Percentiles rank a stretch among this genome's conserved stretches.
These are phyloP conservation scores for Microchrysa polita DNA, from an alignment of 2,888 invertebrate species.

Conservation along the genomic window DNA sequence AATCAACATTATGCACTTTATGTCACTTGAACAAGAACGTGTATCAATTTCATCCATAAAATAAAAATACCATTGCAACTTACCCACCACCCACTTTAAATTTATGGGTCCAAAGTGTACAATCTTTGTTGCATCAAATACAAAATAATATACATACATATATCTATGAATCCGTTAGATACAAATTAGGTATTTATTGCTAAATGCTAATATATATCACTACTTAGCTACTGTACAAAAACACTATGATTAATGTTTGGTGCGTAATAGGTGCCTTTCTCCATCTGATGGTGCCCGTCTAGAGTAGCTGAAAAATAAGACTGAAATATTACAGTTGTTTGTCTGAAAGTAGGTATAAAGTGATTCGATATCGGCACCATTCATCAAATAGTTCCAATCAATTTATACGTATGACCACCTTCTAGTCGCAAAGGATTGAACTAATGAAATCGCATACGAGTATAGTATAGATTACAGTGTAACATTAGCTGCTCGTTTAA, in stretches of 20 bases:
- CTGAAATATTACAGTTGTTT: constrained; percentile 22
- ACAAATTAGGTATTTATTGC: constrained; percentile 34
- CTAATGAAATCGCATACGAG: constrained; percentile 11
- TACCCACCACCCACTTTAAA: constrained; percentile 17
- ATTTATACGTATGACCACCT: constrained; percentile 2
- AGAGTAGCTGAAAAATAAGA: neutral
- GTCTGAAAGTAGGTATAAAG: constrained; percentile 22
- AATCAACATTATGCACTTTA: no score
- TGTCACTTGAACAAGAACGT: neutral
- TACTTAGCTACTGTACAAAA: constrained; percentile 20
- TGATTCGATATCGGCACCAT: constrained; percentile 36
- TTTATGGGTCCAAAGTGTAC: neutral
- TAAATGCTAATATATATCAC: constrained; percentile 26
- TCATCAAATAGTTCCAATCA: constrained; percentile 37
- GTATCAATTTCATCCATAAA: neutral
- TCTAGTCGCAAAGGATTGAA: neutral
- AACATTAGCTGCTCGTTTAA: neutral
- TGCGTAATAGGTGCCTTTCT: constrained; percentile 14
- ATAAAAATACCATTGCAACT: constrained; percentile 1
- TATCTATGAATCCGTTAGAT: neutral
- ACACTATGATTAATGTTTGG: constrained; percentile 22
- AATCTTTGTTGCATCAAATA: neutral
- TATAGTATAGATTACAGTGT: no score
- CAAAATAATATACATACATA: neutral
- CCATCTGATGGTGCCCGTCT: neutral